Conservation (phyloP, 2,113 vertebrate species). For the Glaucidium brasilianum region DNA sequence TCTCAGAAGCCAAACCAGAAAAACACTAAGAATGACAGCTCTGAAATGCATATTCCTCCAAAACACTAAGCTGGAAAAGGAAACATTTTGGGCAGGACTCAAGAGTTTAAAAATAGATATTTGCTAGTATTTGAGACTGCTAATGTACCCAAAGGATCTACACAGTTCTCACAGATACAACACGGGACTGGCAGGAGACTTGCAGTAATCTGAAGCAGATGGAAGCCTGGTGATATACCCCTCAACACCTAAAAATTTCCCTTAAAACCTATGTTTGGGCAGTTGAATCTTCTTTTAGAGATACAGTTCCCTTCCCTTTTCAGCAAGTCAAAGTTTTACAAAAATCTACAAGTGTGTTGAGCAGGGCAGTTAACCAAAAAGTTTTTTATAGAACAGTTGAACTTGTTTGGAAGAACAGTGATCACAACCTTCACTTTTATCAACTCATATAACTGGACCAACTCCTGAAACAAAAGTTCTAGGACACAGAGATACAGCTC, state of each 20-base stretch:
- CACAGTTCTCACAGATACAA: background rate
- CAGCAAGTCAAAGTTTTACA: background rate
- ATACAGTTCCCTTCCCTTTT: background rate
- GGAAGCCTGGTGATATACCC: background rate
- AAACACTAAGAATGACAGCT: background rate
- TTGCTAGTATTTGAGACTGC: background rate
- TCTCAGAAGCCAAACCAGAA: background rate
- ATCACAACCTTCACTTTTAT: background rate
- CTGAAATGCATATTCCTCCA: background rate
- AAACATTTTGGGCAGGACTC: background rate
- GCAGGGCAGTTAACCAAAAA: background rate
- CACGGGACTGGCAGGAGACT: background rate
- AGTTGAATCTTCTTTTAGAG: background rate
- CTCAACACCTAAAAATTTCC: background rate
- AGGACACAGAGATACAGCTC: background rate
- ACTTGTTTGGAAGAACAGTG: background rate
- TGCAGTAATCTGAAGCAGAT: background rate
- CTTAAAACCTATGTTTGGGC: background rate
- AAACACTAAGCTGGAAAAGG: background rate
- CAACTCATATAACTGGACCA: accelerated
- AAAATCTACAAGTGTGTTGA: background rate
- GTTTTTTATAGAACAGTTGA: background rate
- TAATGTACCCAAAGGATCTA: background rate
- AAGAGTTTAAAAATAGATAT: background rate
- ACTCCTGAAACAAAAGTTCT: background rate